Conservation (phyloP, 2,888 invertebrate species). For the Oxytorus armatus region DNA sequence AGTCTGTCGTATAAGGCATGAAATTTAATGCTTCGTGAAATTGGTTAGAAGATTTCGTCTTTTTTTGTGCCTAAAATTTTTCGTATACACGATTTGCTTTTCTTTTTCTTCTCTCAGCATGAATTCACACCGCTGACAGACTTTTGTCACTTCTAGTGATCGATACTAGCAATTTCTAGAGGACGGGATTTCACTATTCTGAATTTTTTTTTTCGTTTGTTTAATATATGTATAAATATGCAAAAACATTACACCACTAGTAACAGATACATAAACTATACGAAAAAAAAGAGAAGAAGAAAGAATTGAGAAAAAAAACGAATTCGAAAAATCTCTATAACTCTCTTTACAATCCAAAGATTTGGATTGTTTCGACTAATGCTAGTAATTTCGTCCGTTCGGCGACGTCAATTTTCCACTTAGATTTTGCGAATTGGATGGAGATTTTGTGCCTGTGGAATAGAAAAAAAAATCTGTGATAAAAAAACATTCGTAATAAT, state of each 20-base stretch:
- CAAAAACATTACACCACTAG: constrained; percentile 74
- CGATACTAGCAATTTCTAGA: constrained; percentile 69
- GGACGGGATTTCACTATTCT: constrained; percentile 76
- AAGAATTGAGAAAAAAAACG: constrained; percentile 66
- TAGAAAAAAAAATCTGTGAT: constrained; percentile 26
- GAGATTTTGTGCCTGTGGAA: constrained; percentile 80
- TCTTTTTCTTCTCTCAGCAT: constrained; percentile 32
- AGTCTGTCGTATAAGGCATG: constrained; percentile 56
- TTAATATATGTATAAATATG: constrained; percentile 78
- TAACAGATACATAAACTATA: constrained; percentile 78
- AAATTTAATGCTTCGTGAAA: constrained; percentile 48
- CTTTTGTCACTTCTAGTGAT: constrained; percentile 51
- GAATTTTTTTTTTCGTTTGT: constrained; percentile 66
- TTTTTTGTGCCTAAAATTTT: constrained; percentile 9
- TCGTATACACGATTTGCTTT: constrained; percentile 23
- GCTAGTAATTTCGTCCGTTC: constrained; percentile 81
- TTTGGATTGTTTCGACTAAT: constrained; percentile 64
- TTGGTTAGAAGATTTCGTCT: constrained; percentile 27
- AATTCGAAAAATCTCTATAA: constrained; percentile 67
- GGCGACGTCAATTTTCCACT: constrained; percentile 81
- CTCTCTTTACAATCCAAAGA: constrained; percentile 64
- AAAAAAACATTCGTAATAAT: no score
- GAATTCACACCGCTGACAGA: constrained; percentile 58
- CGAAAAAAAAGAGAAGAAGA: constrained; percentile 69
- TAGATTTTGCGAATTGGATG: constrained; percentile 81